Conservation (phyloP, 2,797 vertebrate genomes). For the Notolepis coatsorum region DNA sequence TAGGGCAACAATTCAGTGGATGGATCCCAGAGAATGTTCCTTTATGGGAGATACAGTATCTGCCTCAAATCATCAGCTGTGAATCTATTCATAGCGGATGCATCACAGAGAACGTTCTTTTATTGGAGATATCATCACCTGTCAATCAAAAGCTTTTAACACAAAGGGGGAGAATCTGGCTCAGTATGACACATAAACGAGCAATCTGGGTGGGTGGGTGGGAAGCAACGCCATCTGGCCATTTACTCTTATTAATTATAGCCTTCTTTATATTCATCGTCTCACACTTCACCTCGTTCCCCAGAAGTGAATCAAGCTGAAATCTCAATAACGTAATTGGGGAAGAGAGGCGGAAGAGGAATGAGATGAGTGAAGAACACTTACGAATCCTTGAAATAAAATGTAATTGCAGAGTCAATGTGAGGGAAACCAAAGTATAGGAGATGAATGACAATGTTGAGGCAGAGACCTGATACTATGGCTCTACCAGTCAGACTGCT, state of each 20-base stretch:
- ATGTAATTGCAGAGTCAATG: constrained; percentile 51
- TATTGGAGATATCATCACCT: constrained; percentile 19
- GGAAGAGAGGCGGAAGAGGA: constrained; percentile 32
- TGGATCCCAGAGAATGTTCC: too few species aligned
- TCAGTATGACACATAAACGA: constrained; percentile 17
- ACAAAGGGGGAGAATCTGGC: neutral
- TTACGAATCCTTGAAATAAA: too few species aligned
- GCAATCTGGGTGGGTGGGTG: constrained; percentile 31
- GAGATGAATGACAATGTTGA: constrained; percentile 59
- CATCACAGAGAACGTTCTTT: constrained; percentile 7
- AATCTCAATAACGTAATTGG: constrained; percentile 32
- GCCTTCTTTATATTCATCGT: constrained; percentile 48
- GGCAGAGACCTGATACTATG: constrained; percentile 30
- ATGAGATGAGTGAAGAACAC: constrained; percentile 55
- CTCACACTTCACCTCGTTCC: constrained; percentile 43
- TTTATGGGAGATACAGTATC: too few species aligned
- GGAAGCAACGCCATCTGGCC: constrained; percentile 48
- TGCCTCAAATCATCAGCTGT: too few species aligned
- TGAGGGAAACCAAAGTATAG: constrained; percentile 26
- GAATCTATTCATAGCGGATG: constrained; percentile 54
- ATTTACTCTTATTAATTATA: constrained; percentile 48
- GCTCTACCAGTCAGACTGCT: constrained; percentile 17
- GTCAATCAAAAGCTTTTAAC: constrained; percentile 24
- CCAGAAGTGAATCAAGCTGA: constrained; percentile 24
- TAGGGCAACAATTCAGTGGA: constrained; percentile 8